Evolutionary conservation across 1,140 invertebrate genomes (phyloP), one percentile per base, ranked within the genome.

Genomic region (Formica selysi): DNA sequence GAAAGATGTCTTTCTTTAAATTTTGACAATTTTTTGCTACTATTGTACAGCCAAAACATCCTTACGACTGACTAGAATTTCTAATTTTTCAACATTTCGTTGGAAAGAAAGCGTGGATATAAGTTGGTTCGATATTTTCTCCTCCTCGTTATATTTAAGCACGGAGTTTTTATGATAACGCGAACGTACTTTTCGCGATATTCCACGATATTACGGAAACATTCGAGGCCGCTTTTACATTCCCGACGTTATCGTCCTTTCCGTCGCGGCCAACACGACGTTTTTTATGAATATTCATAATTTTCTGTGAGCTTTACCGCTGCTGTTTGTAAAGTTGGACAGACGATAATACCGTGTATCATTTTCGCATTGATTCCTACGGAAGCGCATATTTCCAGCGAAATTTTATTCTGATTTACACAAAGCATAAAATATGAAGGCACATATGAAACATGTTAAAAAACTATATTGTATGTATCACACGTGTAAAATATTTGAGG

Each of bases 261-360:
- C 54, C 41, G 26, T 81, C 67, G 38, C 51, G 36, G 26, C 65
- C 54, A n/a, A 36, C 67, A 13, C 38, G 41, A 32, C 7, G 65
- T 81, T 81, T 81, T 81, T 81, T 81, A 74, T 74, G 68, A 41
- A 83, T 62, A 83, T 74, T 83, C 79, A 74, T 41, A 59, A 81
- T 73, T 81, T 74, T 61, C 79, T 19, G 44, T 13, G 65, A 48
- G 26, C 32, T 80, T 59, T n/a, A 44, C 16, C 16, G 48, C 16
- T 29, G 26, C 16, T 38, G 16, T 22, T 8, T 26, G 16, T 29
- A 59, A 26, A 38, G 65, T 73, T 61, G 29, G 48, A 59, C 51
- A 38, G 22, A 51, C 51, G 22, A 32, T 29, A 48, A 81, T 81
- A 61, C 11, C 13, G 13, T 26, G 19, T 16, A 32, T 44, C 51